Base-by-base conservation (phyloP, 2,113 vertebrate species). In the Brachypteracias leptosomus region DNA sequence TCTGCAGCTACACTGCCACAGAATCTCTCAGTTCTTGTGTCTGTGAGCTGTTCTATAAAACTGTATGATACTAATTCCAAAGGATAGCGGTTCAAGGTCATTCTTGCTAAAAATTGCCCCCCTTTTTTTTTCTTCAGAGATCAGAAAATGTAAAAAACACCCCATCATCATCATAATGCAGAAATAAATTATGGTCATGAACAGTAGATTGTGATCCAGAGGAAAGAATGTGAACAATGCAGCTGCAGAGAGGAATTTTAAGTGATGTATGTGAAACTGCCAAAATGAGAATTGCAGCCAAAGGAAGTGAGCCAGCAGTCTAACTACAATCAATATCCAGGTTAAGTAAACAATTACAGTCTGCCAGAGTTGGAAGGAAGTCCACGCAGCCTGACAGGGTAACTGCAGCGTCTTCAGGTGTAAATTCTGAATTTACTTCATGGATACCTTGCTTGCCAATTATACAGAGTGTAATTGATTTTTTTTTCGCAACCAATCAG, bases 311-410 rank as follows among this genome's bases (percentile, higher is more conserved):
- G 89, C 92, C 88, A 93, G 72, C 58, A 77, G 59, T 58, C 68
- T 61, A 88, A 82, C 72, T 77, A 17, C 72, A 91, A 92, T 96
- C 94, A 86, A 95, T 97, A 97, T 52, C 49, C 80, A 91, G 88
- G 72, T 90, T 97, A 89, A 95, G 59, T 81, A 94, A 96, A 97
- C 84, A 94, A 88, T 95, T 96, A 84, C 49, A 85, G 52, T 83
- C 84, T 88, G 84, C 76, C 4, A 26, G 73, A 73, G 49, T 68
- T 95, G n/a, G 26, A 78, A 93, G 78, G 76, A 88, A 86, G 92
- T 95, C 79, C 72, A 38, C 83, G 19, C 52, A 58, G 28, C 73
- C 68, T 96, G 89, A 74, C 57, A 85, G 76, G 80, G 75, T 62
- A 93, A 90, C 65, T 52, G 52, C 63, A 88, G 36, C 2, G 6